Base-by-base conservation (phyloP, 2,888 invertebrate species). In the Thymelicus lineola region DNA sequence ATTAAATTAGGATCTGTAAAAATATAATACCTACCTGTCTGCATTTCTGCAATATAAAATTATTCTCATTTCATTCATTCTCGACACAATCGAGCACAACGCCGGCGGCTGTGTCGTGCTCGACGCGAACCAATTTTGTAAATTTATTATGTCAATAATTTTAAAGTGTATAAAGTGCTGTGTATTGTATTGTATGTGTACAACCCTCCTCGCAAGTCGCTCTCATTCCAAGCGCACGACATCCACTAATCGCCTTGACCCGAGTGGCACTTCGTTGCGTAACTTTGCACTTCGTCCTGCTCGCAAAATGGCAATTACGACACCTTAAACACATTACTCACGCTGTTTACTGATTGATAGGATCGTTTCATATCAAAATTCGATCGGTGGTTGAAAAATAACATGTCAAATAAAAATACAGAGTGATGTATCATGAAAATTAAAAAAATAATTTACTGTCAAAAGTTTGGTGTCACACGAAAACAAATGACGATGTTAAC, bases 171-270 rank as follows among this genome's bases (percentile, higher is more conserved):
- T 42, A 42, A 42, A 42, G 42, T 42, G 42, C 9, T 9, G 9
- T 42, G 42, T 42, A 9, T 9, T 38, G 7, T 38, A 42, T 10
- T 42, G 42, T 42, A 42, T 12, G 10, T 12, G 9, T 15, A 50
- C 50, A 53, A 53, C 53, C 53, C 20, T 10, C 53, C 53, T 0
- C 53, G 12, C 53, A 53, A 20, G 20, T 53, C n/a, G 48, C 48
- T 50, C 20, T 35, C 38, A 55, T 15, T 53, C 57, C 63, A 60
- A 59, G 63, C 53, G 69, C 63, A 71, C 71, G 66, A 70, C 71
- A 73, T 74, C 73, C 69, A 66, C 55, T 59, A 70, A 20, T 64
- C 70, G 65, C 79, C 80, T 80, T 80, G 80, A 80, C 80, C 76
- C 67, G 73, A 36, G 7, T 72, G 75, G 72, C 75, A 78, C 79